Evolutionary conservation across 2,113 vertebrate species (phyloP).

Genomic region (Pseudolaguvia tuberculata): DNA sequence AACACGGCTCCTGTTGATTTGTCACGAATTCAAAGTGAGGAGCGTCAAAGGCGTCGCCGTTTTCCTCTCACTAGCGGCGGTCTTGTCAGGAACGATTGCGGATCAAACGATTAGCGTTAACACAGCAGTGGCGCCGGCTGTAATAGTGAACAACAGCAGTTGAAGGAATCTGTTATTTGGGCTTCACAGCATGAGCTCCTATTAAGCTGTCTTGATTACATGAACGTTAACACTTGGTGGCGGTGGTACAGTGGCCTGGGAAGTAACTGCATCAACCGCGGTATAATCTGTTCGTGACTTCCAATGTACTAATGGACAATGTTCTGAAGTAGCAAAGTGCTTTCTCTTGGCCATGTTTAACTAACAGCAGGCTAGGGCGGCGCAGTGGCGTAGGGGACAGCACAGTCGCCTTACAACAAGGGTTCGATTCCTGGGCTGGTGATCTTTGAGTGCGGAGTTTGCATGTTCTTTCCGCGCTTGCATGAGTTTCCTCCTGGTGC

Average conservation of each 20-base stretch:
- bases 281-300: neutral
- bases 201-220: neutral
- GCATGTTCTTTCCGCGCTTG: too few species aligned
- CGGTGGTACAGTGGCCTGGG: neutral
- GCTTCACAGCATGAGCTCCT: conserved; percentile 43
- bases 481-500: too few species aligned
- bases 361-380: too few species aligned
- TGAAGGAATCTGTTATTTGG: conserved; percentile 5
- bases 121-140: neutral
- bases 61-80: neutral
- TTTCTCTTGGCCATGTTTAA: too few species aligned
- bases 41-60: neutral
- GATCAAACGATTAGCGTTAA: conserved; percentile 23
- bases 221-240: neutral
- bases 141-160: conserved; percentile 14
- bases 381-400: too few species aligned
- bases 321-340: too few species aligned
- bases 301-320: neutral
- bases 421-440: too few species aligned
- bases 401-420: too few species aligned
- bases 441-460: too few species aligned
- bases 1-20: neutral
- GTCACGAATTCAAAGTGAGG: neutral
- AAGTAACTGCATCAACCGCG: neutral
- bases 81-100: conserved; percentile 16